Base-by-base conservation (phyloP, 2,888 invertebrate species). In the Agrilus cyanescens region DNA sequence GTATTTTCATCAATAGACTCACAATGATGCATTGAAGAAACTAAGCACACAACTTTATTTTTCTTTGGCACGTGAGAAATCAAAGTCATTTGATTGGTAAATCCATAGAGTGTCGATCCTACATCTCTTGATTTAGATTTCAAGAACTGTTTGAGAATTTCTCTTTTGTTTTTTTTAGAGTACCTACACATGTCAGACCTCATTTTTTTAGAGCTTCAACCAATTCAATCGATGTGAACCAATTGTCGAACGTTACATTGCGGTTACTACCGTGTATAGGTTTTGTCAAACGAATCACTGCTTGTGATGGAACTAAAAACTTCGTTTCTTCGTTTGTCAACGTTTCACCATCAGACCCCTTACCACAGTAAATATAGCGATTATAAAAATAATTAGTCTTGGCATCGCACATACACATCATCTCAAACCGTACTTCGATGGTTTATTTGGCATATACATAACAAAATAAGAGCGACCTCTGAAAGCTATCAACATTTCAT, bases 151-250 rank as follows among this genome's bases (percentile, higher is more conserved):
- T 39, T 6, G 18, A 55, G 56, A 42, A 57, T 50, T 45, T 55
- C 51, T 29, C 45, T 45, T 47, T 56, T 58, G 41, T 57, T 56
- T 50, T 56, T 41, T 48, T 49, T 43, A 57, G 40, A 5, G 54
- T 54, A 2, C 56, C 55, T 7, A 55, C 47, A 44, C 49, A 47
- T 14, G 42, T n/a, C n/a, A n/a, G n/a, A n/a, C n/a, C n/a, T n/a
- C n/a, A n/a, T 47, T 38, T 41, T 14, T 41, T 42, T 32, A 54
- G 43, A 32, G 44, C 44, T 32, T 46, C 33, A 20, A 49, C 43
- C 14, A 55, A 45, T 18, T 49, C 46, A 31, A 53, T 40, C 30
- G 49, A 51, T 12, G 51, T 46, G 44, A 50, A 55, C 50, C 51
- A 53, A 41, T 48, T 53, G 30, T 51, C 53, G 15, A 48, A 47